Conservation (phyloP, 2,113 vertebrate genomes). For the Murina feae region DNA sequence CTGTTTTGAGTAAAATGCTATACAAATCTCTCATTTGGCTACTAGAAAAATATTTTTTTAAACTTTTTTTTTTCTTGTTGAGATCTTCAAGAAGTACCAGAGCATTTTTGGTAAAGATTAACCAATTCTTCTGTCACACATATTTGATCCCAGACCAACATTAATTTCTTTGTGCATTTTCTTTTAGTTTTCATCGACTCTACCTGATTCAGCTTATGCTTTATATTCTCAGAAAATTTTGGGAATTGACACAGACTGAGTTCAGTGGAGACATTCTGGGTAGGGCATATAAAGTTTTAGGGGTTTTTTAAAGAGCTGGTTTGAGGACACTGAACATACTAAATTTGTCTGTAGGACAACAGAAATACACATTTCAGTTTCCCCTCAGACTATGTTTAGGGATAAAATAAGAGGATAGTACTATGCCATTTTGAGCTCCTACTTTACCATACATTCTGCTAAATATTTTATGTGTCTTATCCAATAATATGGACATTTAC, state of each 20-base stretch:
- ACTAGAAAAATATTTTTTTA: not conserved
- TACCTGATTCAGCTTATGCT: not conserved
- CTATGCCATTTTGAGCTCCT: not conserved
- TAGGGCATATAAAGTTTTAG: not conserved
- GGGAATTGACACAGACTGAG: not conserved
- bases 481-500: not conserved
- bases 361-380: not conserved
- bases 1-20: constrained; percentile 48
- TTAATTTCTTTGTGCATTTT: not conserved
- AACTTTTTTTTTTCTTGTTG: not conserved
- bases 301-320: not conserved
- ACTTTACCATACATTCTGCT: not conserved
- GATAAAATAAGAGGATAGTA: not conserved
- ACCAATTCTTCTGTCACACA: not conserved
- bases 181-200: not conserved
- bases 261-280: not conserved
- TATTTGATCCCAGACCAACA: not conserved
- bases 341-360: not conserved
- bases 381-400: not conserved
- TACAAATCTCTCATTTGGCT: constrained; percentile 31
- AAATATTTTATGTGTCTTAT: not conserved
- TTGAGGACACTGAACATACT: not conserved
- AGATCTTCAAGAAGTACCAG: constrained; percentile 14
- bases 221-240: not conserved
- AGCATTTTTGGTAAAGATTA: not conserved